Evolutionary conservation across 2,888 invertebrate species (phyloP).

Genomic region (Ditula angustiorana): DNA sequence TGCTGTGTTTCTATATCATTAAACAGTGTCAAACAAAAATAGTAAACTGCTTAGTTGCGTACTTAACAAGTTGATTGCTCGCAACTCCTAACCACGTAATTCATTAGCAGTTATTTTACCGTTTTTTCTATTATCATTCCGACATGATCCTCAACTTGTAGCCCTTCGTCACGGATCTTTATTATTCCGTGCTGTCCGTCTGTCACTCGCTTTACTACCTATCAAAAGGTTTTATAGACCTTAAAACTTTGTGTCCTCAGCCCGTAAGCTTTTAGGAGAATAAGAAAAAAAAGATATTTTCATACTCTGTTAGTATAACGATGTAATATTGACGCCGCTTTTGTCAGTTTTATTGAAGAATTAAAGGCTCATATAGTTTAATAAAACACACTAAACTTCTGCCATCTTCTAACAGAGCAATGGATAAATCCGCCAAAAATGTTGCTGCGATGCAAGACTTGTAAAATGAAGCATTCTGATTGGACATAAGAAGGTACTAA

Average conservation of each 20-base stretch:
- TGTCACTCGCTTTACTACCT: constrained; percentile 23
- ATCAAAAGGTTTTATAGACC: constrained; percentile 28
- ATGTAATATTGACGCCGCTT: not conserved
- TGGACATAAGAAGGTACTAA: too few species aligned
- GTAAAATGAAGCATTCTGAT: too few species aligned
- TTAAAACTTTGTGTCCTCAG: constrained; percentile 16
- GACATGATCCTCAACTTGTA: constrained; percentile 11
- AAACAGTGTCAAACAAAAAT: too few species aligned
- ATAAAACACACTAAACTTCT: too few species aligned
- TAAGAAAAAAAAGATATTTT: not conserved
- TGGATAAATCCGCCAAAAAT: too few species aligned
- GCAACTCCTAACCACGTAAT: not conserved
- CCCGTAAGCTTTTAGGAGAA: constrained; percentile 7
- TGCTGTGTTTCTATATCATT: too few species aligned
- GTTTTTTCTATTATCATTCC: constrained; percentile 1
- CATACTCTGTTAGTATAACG: not conserved
- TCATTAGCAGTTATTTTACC: constrained; percentile 1
- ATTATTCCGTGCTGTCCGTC: constrained; percentile 5
- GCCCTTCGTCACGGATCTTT: not conserved
- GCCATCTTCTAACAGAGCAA: too few species aligned
- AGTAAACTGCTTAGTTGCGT: not conserved
- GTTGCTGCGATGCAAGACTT: too few species aligned
- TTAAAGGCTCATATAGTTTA: too few species aligned
- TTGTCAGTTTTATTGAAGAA: not conserved
- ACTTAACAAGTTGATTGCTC: not conserved